Evolutionary conservation across 2,113 vertebrate species (phyloP).

Genomic region (Agapornis roseicollis): DNA sequence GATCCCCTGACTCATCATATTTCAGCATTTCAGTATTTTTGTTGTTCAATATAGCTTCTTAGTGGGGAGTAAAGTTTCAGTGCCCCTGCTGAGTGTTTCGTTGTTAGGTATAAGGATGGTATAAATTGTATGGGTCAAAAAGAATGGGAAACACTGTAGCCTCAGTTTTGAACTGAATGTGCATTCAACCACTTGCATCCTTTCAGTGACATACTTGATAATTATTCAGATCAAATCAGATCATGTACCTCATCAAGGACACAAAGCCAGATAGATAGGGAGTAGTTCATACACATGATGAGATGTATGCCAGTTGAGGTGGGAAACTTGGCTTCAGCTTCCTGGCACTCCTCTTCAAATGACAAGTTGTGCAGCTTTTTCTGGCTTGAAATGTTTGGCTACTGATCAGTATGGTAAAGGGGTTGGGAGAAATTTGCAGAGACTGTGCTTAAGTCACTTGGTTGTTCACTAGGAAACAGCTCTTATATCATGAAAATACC

Average conservation of each 20-base stretch:
- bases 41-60: background rate
- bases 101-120: background rate
- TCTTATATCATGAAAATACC: background rate
- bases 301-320: background rate
- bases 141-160: background rate
- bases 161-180: background rate
- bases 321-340: background rate
- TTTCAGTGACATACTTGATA: background rate
- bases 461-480: background rate
- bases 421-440: background rate
- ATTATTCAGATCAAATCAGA: background rate
- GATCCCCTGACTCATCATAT: background rate
- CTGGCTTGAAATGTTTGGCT: background rate
- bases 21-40: background rate
- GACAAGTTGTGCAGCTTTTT: background rate
- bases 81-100: background rate
- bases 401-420: background rate
- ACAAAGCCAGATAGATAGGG: background rate
- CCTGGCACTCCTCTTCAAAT: background rate
- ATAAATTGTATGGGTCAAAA: background rate
- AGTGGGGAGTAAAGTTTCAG: background rate
- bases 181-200: background rate
- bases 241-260: background rate
- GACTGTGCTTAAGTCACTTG: background rate
- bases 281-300: background rate